Base-by-base conservation (phyloP, 2,797 vertebrate species). In the Xenops minutus region DNA sequence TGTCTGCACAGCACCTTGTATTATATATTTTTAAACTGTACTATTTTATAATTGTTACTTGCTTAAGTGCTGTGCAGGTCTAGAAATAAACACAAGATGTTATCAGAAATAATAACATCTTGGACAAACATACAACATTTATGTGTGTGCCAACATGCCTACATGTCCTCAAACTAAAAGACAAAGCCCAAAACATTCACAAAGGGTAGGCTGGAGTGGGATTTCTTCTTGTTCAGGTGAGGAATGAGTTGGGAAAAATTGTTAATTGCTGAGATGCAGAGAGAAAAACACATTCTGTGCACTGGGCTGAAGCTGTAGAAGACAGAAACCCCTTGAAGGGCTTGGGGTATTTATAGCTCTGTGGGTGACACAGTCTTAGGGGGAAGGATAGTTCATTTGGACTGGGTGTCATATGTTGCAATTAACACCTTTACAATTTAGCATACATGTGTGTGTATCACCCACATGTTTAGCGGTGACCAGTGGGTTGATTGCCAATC, bases 391-490 rank as follows among this genome's bases (percentile, higher is more conserved):
- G 58, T 82, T 63, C 10, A 2, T 76, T 89, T 80, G 71, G 32
- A 16, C 23, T 58, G 68, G 8, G 14, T 75, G 22, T 71, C 21
- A 3, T n/a, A 3, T 39, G 34, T 36, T 68, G 30, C 43, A 46
- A 10, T 66, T 27, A 34, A 48, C 43, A 66, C 63, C 44, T 48
- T 34, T 23, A 44, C 32, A n/a, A 26, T 46, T 63, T 64, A 26
- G 10, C 17, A n/a, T 41, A 18, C 5, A 7, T 30, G 9, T 54
- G 36, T 36, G 3, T 48, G 1, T 59, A 8, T 63, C 20, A 8
- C 17, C 44, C 32, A 14, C 32, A 5, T 34, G 3, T 76, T 54
- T 48, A 39, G 14, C 20, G n/a, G 0, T 16, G 7, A 46, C 0
- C 2, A 16, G 22, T 7, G 21, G 6, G 5, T 75, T 64, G n/a